These are phyloP conservation scores for Desmodus rotundus DNA, from an alignment of 2,113 vertebrate genomes.

Conservation along the genomic window DNA sequence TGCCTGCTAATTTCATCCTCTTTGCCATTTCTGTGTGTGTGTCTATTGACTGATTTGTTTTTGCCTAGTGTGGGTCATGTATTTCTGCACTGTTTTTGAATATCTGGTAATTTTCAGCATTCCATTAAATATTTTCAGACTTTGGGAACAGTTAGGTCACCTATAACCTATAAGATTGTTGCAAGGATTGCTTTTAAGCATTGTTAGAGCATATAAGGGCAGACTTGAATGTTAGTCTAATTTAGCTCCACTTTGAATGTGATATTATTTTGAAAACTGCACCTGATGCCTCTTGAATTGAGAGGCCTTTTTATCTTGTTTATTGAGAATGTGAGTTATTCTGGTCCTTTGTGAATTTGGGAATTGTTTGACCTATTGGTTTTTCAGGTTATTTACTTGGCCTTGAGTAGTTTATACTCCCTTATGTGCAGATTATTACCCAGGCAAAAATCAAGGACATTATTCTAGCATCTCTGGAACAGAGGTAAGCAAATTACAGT, in stretches of 20 bases:
- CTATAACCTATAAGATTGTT: neutral
- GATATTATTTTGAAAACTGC: neutral
- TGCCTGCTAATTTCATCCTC: neutral
- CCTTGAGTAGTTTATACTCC: neutral
- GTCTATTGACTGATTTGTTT: neutral
- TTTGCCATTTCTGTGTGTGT: neutral
- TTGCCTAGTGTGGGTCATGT: neutral
- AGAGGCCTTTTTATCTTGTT: neutral
- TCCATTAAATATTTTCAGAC: neutral
- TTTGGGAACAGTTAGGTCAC: neutral
- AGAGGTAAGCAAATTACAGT: neutral
- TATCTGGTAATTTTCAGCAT: neutral
- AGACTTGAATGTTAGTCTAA: neutral
- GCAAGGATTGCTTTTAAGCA: neutral
- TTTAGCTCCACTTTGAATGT: neutral
- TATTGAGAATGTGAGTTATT: neutral
- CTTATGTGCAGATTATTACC: neutral
- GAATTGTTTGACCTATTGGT: neutral
- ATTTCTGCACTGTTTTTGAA: slow-evolving; percentile 26
- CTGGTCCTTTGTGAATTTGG: neutral
- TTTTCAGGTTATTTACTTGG: slow-evolving; percentile 2
- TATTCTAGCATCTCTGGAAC: neutral
- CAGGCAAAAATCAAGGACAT: neutral
- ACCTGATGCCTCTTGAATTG: neutral
- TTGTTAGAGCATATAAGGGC: neutral